Evolutionary conservation across 1,140 invertebrate genomes (phyloP), one percentile per base, ranked within the genome.

Genomic region (Odontomachus brunneus): DNA sequence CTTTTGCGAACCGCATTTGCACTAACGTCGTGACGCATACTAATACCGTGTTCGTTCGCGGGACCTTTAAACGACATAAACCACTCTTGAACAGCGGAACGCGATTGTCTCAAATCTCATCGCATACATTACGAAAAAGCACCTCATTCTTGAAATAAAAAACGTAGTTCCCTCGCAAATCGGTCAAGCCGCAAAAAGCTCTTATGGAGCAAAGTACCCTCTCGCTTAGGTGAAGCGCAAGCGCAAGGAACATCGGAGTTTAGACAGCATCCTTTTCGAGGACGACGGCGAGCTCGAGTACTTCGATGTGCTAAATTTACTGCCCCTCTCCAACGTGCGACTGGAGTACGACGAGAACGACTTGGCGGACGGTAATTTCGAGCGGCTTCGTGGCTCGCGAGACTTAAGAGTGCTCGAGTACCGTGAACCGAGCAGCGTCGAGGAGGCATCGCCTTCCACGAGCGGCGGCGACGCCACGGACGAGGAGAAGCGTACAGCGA

Each of bases 271-370:
- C 48, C 78, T 94, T 3, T 93, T 93, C 33, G 94, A 94, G 66
- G 93, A 94, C 84, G 93, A 94, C 14, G 92, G 90, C 5, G 94
- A 94, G 49, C 55, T 94, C 9, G 93, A 94, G 49, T 94, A 94
- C 66, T 94, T 94, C 69, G 93, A 94, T 78, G 91, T 94, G 1
- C 67, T 94, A n/a, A 94, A 94, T 66, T 86, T 94, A 0, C 85
- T 94, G 24, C 94, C 94, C 0, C 53, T 94, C 15, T 94, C 94
- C 1, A 94, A 94, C 72, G 92, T 94, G 3, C 90, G 93, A 0
- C 53, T 94, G 29, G 91, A 92, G 73, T 90, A 92, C 22, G 88
- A 89, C 83, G 89, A 92, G 75, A 44, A 88, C 3, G 83, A 91
- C 44, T 63, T 66, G 3, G 53, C 73, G 7, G 83, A 85, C 19